Evolutionary conservation across 2,113 vertebrate species (phyloP), one percentile per base, ranked within the genome.

Genomic region (Gobiocypris rarus): DNA sequence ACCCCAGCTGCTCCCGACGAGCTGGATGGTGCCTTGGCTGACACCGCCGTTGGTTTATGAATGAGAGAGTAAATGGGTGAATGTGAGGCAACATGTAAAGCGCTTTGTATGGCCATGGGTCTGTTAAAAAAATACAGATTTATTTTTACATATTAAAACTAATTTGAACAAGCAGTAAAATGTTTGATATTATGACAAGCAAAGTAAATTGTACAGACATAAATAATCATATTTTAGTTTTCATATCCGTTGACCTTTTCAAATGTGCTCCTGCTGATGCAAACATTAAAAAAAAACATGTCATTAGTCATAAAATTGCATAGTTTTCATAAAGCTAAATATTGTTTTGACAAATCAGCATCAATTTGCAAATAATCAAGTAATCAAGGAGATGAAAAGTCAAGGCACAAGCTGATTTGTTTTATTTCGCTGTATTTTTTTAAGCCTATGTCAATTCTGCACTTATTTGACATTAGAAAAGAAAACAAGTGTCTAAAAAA

Each of bases 291-390:
- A 31, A 58, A 73, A 3, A 41, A 9, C 2, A 38, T 8, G n/a
- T 34, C 9, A 58, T 58, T 22, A 69, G 7, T 34, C 38, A 43
- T 43, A 3, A 75, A 10, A 54, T 52, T n/a, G 69, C 22, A 17
- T 28, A 2, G 50, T 75, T 75, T 34, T 56, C 26, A n/a, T 54
- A 54, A 54, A 56, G 19, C 11, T 34, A 41, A 8, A 41, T 67
- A 54, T 13, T 77, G n/a, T 76, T 58, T 45, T 41, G 31, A 83
- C 26, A 52, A 52, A 65, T 65, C 15, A n/a, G n/a, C 58, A 65
- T 75, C 26, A 48, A 41, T 75, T 67, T 52, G 41, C 41, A 63
- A 50, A 75, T 28, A 59, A 83, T 83, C 9, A 75, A 54, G 4
- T 67, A 45, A 54, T 67, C 14, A 13, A 17, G 45, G 14, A 11